phyloP scores from a whole-genome alignment of 2,113 vertebrate genomes.

The Tyrannus savana region DNA sequence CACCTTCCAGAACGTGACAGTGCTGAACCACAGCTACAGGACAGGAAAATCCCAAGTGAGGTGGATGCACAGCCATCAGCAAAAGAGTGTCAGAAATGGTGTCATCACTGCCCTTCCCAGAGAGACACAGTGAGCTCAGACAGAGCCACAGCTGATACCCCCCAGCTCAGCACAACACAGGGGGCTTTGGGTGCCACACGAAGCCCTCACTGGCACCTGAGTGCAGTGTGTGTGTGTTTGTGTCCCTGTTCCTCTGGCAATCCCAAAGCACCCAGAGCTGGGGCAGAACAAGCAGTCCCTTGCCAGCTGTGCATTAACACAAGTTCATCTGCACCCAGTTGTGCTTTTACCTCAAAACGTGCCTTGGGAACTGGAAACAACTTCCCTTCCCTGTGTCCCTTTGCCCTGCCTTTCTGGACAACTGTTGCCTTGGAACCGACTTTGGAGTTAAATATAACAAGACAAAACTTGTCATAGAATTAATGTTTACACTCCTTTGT shows the following conservation, averaged over 20 bases:
- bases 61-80: neutral
- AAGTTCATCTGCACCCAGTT: neutral
- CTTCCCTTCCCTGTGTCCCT: neutral
- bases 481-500: neutral
- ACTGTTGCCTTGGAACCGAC: neutral
- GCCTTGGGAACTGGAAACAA: neutral
- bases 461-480: neutral
- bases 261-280: neutral
- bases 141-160: neutral
- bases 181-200: neutral
- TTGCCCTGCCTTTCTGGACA: neutral
- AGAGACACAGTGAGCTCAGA: neutral
- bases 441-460: neutral
- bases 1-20: neutral
- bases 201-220: neutral
- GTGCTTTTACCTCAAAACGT: neutral
- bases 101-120: neutral
- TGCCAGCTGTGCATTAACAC: neutral
- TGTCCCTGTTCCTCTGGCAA: neutral
- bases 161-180: neutral
- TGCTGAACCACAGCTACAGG: neutral
- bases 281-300: neutral
- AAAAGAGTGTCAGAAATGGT: neutral
- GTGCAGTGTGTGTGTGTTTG: no score
- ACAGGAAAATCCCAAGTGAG: neutral